phyloP scores from a whole-genome alignment of 2,888 invertebrate species.

The Andrena fulva region DNA sequence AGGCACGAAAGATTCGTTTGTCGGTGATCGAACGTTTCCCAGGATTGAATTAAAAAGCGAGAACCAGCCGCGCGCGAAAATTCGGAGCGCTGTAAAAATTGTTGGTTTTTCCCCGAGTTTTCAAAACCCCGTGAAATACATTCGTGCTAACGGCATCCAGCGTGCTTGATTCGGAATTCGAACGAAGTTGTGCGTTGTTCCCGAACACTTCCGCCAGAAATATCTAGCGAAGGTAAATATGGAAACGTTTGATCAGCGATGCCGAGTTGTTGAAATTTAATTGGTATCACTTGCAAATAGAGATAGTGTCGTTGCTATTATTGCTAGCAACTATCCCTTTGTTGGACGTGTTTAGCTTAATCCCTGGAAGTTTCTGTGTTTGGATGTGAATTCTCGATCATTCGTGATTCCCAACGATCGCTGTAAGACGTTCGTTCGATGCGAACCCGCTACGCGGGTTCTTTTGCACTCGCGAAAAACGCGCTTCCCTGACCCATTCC shows the following conservation, averaged over 20 bases:
- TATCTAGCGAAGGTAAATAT: not conserved
- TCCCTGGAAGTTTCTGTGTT: not conserved
- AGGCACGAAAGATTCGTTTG: slow-evolving; percentile 12
- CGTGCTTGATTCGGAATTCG: not conserved
- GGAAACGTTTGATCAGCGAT: slow-evolving; percentile 11
- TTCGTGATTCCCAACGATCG: not conserved
- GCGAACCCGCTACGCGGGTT: not conserved
- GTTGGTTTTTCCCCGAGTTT: slow-evolving; percentile 12
- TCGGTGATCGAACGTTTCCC: slow-evolving; percentile 25
- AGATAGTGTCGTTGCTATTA: not conserved
- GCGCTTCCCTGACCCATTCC: slow-evolving; percentile 2
- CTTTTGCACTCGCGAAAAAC: slow-evolving; percentile 48
- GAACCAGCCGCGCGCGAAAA: not conserved
- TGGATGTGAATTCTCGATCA: not conserved
- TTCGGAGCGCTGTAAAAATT: not conserved
- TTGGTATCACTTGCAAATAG: not conserved
- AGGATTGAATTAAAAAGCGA: slow-evolving; percentile 20
- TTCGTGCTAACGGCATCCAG: not conserved
- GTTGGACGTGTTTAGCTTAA: not conserved
- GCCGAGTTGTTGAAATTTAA: not conserved
- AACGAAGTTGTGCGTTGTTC: slow-evolving; percentile 4
- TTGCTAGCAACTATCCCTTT: not conserved
- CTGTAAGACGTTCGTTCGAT: not conserved
- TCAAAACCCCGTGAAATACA: slow-evolving; percentile 4
- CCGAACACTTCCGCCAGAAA: not conserved